Base-by-base conservation (phyloP, 1,140 invertebrate species). In the Papilio polytes region DNA sequence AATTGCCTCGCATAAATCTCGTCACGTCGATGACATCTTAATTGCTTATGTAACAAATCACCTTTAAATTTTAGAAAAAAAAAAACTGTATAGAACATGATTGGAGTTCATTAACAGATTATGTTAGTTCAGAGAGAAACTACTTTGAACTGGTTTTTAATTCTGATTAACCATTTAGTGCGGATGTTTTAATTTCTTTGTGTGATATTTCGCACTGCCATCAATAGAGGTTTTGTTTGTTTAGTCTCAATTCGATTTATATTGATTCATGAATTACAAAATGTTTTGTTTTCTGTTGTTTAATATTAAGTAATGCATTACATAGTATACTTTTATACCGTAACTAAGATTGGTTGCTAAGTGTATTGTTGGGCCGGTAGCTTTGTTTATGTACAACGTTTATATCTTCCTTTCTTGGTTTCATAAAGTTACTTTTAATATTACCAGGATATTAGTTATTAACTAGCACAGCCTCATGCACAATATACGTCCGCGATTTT, bases 1-100 rank as follows among this genome's bases (percentile, higher is more conserved):
- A 92, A 93, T 94, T 92, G 89, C 89, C 85, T 86, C 85, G 86
- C 90, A 93, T 93, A 92, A 92, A 93, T 93, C 88, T 90, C 81
- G 88, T 89, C 84, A 82, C 87, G 79, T 83, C 87, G 88, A 89
- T 90, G 93, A 94, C 92, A 91, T 93, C 91, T 93, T 94, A 93
- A 93, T 94, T 92, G 89, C 86, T 82, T 83, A 83, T 56, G 73
- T 87, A 86, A 92, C 86, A 89, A 90, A 92, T 92, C 85, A 88
- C 84, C 80, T 77, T 87, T 81, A 82, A 84, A 83, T 85, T 83
- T 81, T 81, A 89, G 46, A 74, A 59, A 70, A 76, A 59, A 70
- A 76, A 76, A 72, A 80, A 31, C 80, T 82, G 74, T 78, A 41
- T 74, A 18, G 53, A 72, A 31, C 18, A 20, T 51, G 74, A 82